These are phyloP conservation scores for Beaufortia kweichowensis DNA, from an alignment of 2,113 vertebrate species.

Conservation along the genomic window DNA sequence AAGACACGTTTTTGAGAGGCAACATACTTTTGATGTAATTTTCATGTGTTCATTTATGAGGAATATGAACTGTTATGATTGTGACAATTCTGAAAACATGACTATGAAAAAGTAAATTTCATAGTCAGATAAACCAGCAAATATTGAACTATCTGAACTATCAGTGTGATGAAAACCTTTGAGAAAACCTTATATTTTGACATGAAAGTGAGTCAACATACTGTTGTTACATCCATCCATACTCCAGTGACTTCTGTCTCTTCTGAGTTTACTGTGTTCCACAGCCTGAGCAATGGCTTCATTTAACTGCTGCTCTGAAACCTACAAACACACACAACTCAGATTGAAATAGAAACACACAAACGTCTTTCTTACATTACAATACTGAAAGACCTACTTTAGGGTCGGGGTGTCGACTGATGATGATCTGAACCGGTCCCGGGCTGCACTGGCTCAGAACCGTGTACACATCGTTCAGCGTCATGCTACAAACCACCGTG, in stretches of 20 bases:
- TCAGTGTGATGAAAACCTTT: no score
- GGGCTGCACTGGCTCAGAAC: slow-evolving; percentile 85
- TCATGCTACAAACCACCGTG: slow-evolving; percentile 81
- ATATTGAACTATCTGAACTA: no score
- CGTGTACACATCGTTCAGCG: slow-evolving; percentile 85
- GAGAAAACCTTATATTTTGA: no score
- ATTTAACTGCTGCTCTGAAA: slow-evolving; percentile 89
- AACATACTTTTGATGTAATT: no score
- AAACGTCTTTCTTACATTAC: not conserved
- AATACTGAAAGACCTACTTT: slow-evolving; percentile 74
- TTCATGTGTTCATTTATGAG: no score
- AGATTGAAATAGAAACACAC: not conserved
- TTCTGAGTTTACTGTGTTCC: slow-evolving; percentile 80
- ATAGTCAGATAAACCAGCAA: no score
- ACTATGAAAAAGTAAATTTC: no score
- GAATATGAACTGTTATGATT: no score
- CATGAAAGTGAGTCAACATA: not conserved
- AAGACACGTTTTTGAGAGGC: no score
- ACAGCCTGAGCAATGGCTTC: slow-evolving; percentile 84
- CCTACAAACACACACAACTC: slow-evolving; percentile 66
- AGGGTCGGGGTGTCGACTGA: slow-evolving; percentile 90
- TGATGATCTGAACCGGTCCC: slow-evolving; percentile 83
- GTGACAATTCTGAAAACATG: no score
- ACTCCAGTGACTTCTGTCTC: slow-evolving; percentile 81
- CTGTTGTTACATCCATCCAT: slow-evolving; percentile 73